These are phyloP conservation scores for Peromyscus aztecus DNA, from an alignment of 2,797 vertebrate genomes.

Conservation along the genomic window DNA sequence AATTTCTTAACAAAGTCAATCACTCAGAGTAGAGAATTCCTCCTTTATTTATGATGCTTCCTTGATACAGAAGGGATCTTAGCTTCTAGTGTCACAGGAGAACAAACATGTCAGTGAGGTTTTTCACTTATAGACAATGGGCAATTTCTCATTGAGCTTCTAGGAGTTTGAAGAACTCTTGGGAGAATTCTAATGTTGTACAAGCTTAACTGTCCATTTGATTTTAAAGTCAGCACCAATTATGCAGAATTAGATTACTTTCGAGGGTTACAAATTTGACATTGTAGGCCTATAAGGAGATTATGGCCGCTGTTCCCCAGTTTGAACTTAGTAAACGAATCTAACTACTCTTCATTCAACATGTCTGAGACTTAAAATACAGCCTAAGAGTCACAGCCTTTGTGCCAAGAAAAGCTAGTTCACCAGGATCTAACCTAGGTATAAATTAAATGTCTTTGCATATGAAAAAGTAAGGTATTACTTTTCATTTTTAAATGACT, in stretches of 20 bases:
- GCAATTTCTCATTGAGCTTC: neutral
- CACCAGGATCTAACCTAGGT: neutral
- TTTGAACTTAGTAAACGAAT: neutral
- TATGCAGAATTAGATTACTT: neutral
- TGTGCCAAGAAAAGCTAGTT: neutral
- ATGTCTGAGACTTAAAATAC: neutral
- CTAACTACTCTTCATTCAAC: neutral
- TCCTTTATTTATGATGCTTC: neutral
- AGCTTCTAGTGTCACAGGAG: neutral
- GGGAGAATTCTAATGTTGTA: slow-evolving; percentile 26
- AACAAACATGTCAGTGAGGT: neutral
- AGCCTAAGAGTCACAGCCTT: neutral
- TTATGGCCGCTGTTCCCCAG: no score
- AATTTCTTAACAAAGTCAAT: neutral
- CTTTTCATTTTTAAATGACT: slow-evolving; percentile 25
- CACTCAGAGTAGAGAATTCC: neutral
- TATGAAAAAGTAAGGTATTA: slow-evolving; percentile 7
- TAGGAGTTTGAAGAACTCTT: neutral
- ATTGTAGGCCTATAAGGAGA: neutral
- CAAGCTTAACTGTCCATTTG: neutral
- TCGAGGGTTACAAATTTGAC: neutral
- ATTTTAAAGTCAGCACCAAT: neutral
- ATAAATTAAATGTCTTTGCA: neutral
- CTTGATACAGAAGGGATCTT: neutral
- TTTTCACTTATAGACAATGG: neutral